Evolutionary conservation across 2,113 vertebrate genomes (phyloP).

Genomic region (Nothocercus julius): DNA sequence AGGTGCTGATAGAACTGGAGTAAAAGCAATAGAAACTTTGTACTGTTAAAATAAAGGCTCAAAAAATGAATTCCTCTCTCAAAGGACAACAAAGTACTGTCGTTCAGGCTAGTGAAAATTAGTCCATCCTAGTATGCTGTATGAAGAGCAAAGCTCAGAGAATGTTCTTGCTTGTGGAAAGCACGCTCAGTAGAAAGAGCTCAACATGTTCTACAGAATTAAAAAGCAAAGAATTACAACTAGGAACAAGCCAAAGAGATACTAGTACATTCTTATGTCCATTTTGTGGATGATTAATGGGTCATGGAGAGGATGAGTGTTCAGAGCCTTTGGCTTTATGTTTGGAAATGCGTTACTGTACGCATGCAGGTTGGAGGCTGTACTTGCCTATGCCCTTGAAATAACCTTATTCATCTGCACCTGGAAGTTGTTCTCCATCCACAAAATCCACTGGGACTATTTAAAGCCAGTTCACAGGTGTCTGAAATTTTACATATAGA

Average conservation of each 20-base stretch:
- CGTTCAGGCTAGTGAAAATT: background rate
- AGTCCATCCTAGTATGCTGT: background rate
- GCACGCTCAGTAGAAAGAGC: background rate
- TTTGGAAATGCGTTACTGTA: background rate
- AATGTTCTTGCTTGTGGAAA: background rate
- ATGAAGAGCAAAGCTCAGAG: background rate
- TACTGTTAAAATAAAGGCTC: background rate
- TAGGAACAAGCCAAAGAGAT: background rate
- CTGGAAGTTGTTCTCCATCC: slow-evolving; percentile 60
- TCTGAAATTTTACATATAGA: slow-evolving; percentile 64
- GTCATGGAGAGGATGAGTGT: background rate
- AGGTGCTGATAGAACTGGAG: background rate
- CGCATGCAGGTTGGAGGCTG: background rate
- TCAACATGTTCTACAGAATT: background rate
- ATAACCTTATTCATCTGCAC: slow-evolving; percentile 52
- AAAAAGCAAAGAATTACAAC: background rate
- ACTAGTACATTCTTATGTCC: background rate
- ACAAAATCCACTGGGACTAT: slow-evolving; percentile 52
- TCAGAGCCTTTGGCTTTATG: background rate
- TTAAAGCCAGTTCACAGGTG: slow-evolving; percentile 61
- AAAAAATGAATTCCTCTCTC: background rate
- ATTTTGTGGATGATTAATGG: background rate
- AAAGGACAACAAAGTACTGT: background rate
- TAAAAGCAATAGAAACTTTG: background rate
- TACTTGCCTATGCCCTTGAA: slow-evolving; percentile 39